A percentile compares a stretch with the other conserved stretches of the same genome.
phyloP scores from a whole-genome alignment of 2,888 invertebrate genomes.

The Morinoia aosen region DNA sequence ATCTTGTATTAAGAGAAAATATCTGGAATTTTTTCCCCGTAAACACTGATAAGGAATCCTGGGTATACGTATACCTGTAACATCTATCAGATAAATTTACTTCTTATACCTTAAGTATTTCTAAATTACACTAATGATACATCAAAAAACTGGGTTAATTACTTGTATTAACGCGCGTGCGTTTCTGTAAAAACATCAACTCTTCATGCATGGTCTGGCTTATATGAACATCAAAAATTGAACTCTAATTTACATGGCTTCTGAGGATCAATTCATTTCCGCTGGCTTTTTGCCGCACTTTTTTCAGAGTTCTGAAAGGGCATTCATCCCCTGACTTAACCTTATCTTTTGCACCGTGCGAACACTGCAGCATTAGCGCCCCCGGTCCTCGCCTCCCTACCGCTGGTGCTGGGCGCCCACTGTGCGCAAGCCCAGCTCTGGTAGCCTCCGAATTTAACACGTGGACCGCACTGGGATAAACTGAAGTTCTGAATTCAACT shows the following conservation, averaged over 20 bases:
- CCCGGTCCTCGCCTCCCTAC: too few relatives aligned
- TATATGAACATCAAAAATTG: neutral
- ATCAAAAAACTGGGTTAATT: neutral
- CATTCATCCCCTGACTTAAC: too few relatives aligned
- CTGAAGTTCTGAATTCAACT: too few relatives aligned
- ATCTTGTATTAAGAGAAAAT: too few relatives aligned
- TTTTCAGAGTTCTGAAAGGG: neutral
- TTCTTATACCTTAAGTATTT: neutral
- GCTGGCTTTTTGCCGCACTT: neutral
- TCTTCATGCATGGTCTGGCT: neutral
- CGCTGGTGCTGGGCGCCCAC: too few relatives aligned
- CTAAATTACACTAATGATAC: neutral
- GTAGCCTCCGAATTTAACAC: too few relatives aligned
- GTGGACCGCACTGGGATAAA: too few relatives aligned
- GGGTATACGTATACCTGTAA: neutral
- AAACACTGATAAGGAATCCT: neutral
- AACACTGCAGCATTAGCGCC: too few relatives aligned
- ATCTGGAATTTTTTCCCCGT: neutral
- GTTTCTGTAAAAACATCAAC: too few relatives aligned
- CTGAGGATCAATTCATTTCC: neutral
- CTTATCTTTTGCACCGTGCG: too few relatives aligned
- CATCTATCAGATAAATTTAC: neutral
- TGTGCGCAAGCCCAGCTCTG: too few relatives aligned
- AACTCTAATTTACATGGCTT: neutral
- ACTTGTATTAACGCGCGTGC: too few relatives aligned